phyloP scores from a whole-genome alignment of 2,797 vertebrate genomes.

The Coilia nasus region DNA sequence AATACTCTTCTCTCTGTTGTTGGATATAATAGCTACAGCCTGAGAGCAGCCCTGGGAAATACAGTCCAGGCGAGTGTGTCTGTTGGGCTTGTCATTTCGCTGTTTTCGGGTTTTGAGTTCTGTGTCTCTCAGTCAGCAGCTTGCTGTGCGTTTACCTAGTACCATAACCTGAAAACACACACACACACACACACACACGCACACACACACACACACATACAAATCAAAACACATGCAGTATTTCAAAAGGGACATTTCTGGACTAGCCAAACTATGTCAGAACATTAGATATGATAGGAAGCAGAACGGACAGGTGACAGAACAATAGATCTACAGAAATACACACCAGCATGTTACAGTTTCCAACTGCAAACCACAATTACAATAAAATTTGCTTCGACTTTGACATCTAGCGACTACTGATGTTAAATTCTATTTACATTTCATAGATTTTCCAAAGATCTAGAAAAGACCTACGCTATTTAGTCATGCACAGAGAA shows the following conservation, averaged over 20 bases:
- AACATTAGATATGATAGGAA: background rate
- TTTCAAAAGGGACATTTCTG: background rate
- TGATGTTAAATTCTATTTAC: no score
- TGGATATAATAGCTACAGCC: background rate
- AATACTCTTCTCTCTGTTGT: background rate
- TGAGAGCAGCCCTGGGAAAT: background rate
- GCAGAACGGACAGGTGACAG: background rate
- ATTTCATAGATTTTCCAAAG: no score
- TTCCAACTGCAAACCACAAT: background rate
- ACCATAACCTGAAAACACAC: constrained; percentile 11
- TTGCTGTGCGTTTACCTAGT: constrained; percentile 23
- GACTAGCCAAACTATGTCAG: background rate
- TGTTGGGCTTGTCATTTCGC: background rate
- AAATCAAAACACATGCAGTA: background rate
- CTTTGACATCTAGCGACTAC: background rate
- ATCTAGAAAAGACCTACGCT: no score
- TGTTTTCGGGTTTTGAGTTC: background rate
- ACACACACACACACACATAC: constrained; percentile 15
- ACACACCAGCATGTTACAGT: background rate
- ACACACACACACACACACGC: background rate
- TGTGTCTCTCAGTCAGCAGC: constrained; percentile 1
- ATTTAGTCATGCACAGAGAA: no score
- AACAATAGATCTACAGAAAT: background rate
- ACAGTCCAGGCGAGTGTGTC: background rate
- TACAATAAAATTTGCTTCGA: background rate